These are phyloP conservation scores for Oscheius onirici DNA, from an alignment of 2,888 invertebrate species.

Conservation along the genomic window DNA sequence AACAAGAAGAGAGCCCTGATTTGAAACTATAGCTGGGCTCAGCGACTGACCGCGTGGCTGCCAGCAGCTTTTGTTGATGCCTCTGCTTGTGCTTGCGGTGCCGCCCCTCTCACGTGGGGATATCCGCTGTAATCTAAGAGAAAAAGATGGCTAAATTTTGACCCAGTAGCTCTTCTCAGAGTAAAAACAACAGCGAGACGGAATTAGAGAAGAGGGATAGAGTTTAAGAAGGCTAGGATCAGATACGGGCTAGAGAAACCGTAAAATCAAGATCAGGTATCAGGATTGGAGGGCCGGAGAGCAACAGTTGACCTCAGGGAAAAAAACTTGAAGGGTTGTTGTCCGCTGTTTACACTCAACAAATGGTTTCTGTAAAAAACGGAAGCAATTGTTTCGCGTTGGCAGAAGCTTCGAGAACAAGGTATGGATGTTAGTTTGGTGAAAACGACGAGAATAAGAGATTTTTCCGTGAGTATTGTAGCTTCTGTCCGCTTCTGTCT, in stretches of 20 bases:
- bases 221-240: not conserved
- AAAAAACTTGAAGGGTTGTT: too few species aligned
- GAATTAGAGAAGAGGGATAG: not conserved
- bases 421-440: too few species aligned
- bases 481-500: too few species aligned
- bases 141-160: not conserved
- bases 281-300: not conserved
- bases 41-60: conserved; percentile 11
- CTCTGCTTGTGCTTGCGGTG: not conserved
- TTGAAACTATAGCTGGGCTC: too few species aligned
- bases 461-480: too few species aligned
- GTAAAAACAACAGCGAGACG: not conserved
- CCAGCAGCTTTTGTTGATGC: conserved; percentile 17
- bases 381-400: too few species aligned
- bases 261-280: not conserved
- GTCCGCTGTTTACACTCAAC: too few species aligned
- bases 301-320: not conserved
- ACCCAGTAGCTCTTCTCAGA: not conserved
- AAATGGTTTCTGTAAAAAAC: too few species aligned
- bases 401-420: too few species aligned
- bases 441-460: too few species aligned
- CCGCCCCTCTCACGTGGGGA: conserved; percentile 31
- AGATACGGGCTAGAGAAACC: not conserved
- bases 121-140: conserved; percentile 23
- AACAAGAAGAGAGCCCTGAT: not conserved